These are phyloP conservation scores for Malaclemys terrapin DNA, from an alignment of 2,113 vertebrate species.

Conservation along the genomic window DNA sequence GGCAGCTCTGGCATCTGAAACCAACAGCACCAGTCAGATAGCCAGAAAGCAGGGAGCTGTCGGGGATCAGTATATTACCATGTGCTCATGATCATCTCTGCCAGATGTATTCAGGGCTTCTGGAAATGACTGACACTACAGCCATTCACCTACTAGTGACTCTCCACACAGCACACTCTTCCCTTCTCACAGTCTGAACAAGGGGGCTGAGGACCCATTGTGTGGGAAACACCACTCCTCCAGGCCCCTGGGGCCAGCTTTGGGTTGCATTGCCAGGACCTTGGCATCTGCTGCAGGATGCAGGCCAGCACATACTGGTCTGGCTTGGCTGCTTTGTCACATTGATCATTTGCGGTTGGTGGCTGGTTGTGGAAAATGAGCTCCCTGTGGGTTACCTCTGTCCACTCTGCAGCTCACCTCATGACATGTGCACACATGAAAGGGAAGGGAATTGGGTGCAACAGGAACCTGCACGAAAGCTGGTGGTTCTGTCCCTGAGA, in stretches of 20 bases:
- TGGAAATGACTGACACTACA: background rate
- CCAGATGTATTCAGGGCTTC: background rate
- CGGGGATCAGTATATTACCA: background rate
- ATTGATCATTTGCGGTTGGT: background rate
- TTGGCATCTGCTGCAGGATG: background rate
- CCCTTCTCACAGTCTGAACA: background rate
- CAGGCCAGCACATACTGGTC: background rate
- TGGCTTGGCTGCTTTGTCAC: background rate
- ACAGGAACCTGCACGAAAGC: background rate
- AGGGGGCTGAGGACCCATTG: background rate
- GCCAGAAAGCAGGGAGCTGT: background rate
- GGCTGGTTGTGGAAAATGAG: background rate
- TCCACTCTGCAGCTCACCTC: background rate
- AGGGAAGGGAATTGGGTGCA: background rate
- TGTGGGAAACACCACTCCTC: background rate
- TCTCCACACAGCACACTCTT: background rate
- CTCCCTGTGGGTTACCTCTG: background rate
- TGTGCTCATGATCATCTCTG: background rate
- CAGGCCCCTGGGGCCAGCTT: background rate
- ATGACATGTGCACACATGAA: background rate
- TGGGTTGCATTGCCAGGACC: background rate
- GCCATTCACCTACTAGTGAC: accelerated
- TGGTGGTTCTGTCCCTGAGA: background rate
- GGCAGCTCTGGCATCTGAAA: background rate
- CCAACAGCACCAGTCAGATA: background rate